Evolutionary conservation across 1,140 invertebrate species (phyloP), one percentile per base, ranked within the genome.

Genomic region (Neodiprion fabricii): DNA sequence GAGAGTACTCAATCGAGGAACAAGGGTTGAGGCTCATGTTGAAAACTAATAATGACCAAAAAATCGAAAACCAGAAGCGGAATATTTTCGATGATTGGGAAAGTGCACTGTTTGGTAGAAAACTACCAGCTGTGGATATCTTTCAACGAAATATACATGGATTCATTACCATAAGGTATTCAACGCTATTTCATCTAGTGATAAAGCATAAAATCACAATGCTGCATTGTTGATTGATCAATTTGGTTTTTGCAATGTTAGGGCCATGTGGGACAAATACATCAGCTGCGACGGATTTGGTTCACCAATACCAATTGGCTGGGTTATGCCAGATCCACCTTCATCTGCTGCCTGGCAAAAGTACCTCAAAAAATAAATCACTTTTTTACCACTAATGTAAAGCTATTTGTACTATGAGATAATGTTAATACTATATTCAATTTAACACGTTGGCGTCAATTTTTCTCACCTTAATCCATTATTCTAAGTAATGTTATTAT

Each of bases 261-360:
- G 91, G 81, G 79, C 79, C 69, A 82, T 88, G 23, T 92, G 91
- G 91, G 91, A 92, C 79, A 86, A 86, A 77, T 91, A 84, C 77
- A 79, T 90, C 61, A 82, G 79, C 76, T 70, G 50, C 23, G 80
- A 83, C 50, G 73, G 61, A 10, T 79, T 87, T 74, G 89, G 88
- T n/a, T 86, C 86, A 3, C 72, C 85, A 47, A 81, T 92, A 66
- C 91, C 91, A 14, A 69, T 89, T 69, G 91, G 90, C 7, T 92
- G 91, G 91, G 84, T 91, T n/a, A 75, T 90, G 74, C 90, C 90
- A 74, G 74, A 79, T 67, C 72, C 79, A 75, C 81, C 85, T 72
- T 84, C 84, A n/a, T 86, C 84, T 53, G 77, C 79, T 75, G 81
- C 81, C 48, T 90, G 89, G 89, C 82, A 85, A 82, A 84, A 84